phyloP scores from a whole-genome alignment of 2,888 invertebrate genomes.

The Agrilus cyanescens region DNA sequence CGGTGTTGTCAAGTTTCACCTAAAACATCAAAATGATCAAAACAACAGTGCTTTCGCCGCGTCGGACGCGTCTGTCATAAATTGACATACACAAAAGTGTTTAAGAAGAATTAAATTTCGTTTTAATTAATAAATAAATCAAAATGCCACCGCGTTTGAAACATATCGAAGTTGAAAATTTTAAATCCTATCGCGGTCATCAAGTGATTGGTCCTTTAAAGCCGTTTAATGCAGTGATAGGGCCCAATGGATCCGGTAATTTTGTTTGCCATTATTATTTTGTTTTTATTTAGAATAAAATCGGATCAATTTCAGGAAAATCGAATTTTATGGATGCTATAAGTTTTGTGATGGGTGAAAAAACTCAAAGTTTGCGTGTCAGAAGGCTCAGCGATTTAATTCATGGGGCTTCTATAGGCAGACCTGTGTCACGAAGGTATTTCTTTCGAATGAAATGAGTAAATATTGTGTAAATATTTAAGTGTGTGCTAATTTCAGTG shows the following conservation, averaged over 20 bases:
- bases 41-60: no score
- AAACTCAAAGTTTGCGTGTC: constrained; percentile 86
- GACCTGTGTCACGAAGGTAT: constrained; percentile 75
- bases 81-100: no score
- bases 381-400: constrained; percentile 91
- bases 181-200: constrained; percentile 95
- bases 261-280: not conserved
- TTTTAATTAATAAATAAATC: no score
- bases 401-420: constrained; percentile 94
- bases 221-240: constrained; percentile 96
- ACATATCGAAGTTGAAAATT: constrained; percentile 96
- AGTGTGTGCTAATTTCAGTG: constrained; percentile 41
- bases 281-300: constrained; percentile 1
- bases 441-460: not conserved
- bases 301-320: constrained; percentile 58
- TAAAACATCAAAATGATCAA: no score
- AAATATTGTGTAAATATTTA: no score
- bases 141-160: constrained; percentile 76
- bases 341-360: constrained; percentile 99
- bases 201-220: constrained; percentile 90
- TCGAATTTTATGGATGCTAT: constrained; percentile 99
- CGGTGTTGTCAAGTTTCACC: no score
- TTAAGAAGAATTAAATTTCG: no score
- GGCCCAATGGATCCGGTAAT: constrained; percentile 97
- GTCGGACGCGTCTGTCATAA: no score